Evolutionary conservation across 2,888 invertebrate genomes (phyloP), one percentile per base, ranked within the genome.

Genomic region (Eumacrocentrus americanus): DNA sequence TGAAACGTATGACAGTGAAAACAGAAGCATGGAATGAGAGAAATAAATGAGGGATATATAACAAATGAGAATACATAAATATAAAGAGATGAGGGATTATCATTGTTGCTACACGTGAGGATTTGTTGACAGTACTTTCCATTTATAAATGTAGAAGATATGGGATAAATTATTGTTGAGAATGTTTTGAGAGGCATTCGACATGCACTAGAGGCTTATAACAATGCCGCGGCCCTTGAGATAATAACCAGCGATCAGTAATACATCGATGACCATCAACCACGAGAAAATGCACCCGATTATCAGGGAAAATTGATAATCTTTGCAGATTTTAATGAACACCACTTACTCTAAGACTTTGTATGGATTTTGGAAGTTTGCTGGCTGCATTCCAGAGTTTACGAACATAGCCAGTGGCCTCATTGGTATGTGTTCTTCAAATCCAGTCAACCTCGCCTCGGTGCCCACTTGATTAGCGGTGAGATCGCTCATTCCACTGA

Each of bases 391-490:
- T 44, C 72, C 66, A 20, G 68, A 62, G 61, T 75, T 77, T 12
- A 75, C 72, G 44, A 90, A 88, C 71, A 90, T 86, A 62, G 84
- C 84, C 40, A 92, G 83, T 55, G 91, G 89, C 73, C 90, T 84
- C 71, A 94, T 82, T 50, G 93, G 94, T 78, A 94, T 93, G 72
- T 88, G 91, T 75, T 92, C 92, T 68, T 85, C 85, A 58, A 85
- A 86, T 4, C 77, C 79, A 40, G 71, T 67, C 54, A 78, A 61
- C 58, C 76, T 72, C 25, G 72, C 65, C 56, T 77, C 79, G 60
- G 71, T 67, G 51, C 73, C 76, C 67, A 75, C 63, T 63, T 77
- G 80, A 61, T 76, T 79, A 73, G 77, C 75, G 58, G 75, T 73
- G 55, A 74, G 70, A 62, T 79, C 79, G 62, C 78, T 75, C 60